These are phyloP conservation scores for Tympanuchus pallidicinctus DNA, from an alignment of 2,113 vertebrate genomes.

Conservation along the genomic window DNA sequence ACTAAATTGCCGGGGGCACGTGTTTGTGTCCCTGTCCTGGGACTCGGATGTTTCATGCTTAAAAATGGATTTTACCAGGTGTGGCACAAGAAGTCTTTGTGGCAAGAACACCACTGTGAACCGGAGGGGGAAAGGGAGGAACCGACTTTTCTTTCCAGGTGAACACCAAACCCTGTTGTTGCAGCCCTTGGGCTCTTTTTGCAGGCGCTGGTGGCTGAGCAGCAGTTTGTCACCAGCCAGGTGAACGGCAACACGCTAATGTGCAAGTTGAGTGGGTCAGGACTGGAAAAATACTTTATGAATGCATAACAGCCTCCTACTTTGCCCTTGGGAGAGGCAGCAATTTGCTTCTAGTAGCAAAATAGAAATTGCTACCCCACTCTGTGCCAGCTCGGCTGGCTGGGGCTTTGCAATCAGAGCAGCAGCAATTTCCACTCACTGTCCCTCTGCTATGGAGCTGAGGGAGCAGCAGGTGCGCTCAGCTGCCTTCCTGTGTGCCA, in stretches of 20 bases:
- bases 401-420: background rate
- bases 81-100: background rate
- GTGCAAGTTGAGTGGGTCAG: background rate
- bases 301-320: background rate
- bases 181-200: background rate
- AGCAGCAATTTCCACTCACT: background rate
- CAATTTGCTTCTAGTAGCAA: background rate
- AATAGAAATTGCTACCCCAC: background rate
- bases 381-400: background rate
- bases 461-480: background rate
- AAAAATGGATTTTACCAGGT: background rate
- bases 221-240: background rate
- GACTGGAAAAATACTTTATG: background rate
- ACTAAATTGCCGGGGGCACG: background rate
- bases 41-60: rapidly evolving
- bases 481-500: background rate
- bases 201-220: background rate
- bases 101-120: background rate
- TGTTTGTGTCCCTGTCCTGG: background rate
- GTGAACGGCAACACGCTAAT: background rate
- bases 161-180: background rate
- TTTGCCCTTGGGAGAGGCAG: background rate
- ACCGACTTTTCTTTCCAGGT: background rate
- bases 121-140: background rate
- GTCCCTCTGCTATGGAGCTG: background rate